A percentile compares a stretch with the other conserved stretches of the same genome.
These are phyloP conservation scores for Pogonus chalceus DNA, from an alignment of 1,140 invertebrate species.

Conservation along the genomic window DNA sequence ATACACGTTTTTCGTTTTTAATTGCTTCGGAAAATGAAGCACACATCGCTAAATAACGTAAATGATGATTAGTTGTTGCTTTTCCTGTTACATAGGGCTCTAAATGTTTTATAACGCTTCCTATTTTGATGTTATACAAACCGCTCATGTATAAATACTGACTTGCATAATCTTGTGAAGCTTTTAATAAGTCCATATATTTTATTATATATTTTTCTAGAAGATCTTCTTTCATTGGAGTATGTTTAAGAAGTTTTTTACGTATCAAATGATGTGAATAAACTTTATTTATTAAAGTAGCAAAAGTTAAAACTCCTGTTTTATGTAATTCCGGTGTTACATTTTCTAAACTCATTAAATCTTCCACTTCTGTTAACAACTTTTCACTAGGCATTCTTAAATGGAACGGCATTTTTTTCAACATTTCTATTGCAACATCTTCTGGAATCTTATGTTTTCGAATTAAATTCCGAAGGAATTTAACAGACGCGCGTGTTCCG, in stretches of 20 bases:
- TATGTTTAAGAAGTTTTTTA: neutral
- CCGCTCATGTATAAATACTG: constrained; percentile 21
- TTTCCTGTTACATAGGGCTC: constrained; percentile 19
- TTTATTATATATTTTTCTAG: neutral
- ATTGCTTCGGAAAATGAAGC: constrained; percentile 21
- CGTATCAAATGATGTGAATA: constrained; percentile 13
- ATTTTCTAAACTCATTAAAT: constrained; percentile 22
- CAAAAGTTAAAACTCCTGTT: constrained; percentile 32
- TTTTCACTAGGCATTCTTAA: constrained; percentile 29
- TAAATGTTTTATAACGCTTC: constrained; percentile 19
- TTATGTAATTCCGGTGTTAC: constrained; percentile 24
- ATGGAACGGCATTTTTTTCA: constrained; percentile 32
- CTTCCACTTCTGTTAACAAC: constrained; percentile 32
- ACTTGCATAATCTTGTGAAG: constrained; percentile 13
- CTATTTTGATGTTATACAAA: constrained; percentile 23
- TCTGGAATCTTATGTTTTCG: constrained; percentile 25
- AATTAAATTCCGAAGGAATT: constrained; percentile 33
- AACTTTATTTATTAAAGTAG: constrained; percentile 31
- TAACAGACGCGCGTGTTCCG: constrained; percentile 32
- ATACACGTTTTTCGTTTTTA: constrained; percentile 21
- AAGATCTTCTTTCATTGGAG: too few species aligned
- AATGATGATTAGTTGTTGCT: constrained; percentile 17
- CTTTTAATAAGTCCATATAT: constrained; percentile 15
- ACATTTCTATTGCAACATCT: constrained; percentile 23
- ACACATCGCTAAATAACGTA: constrained; percentile 32